Evolutionary conservation across 2,113 vertebrate species (phyloP), one percentile per base, ranked within the genome.

Genomic region (Gasterosteus nipponicus): DNA sequence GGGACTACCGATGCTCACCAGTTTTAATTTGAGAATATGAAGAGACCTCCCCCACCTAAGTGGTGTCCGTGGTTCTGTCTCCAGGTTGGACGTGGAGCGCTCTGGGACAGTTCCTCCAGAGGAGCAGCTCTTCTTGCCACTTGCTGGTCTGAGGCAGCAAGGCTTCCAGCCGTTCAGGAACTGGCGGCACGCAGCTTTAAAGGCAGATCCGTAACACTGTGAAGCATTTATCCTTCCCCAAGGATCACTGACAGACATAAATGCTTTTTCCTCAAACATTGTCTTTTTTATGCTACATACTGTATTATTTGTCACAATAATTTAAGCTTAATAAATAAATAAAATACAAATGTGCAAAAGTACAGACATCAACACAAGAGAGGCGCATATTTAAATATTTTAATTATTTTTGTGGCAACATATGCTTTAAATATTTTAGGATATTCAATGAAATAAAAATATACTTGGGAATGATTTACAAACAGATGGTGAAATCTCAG

Each of bases 11-110:
- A 44, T 31, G 71, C 16, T 38, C 11, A 58, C 54, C 22, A 18
- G 42, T 51, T 26, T 60, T 9, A 44, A 58, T 46, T 19, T 16
- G 7, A 9, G 1, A 1, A 15, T 11, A 29, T 38, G 35, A 39
- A 26, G 10, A n/a, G 11, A 63, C 35, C 3, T 1, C 35, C 35
- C 35, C n/a, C n/a, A n/a, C n/a, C 22, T 39, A 22, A 66, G 44
- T 11, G 18, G 57, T 0, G 19, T 42, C 0, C 12, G 11, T 75
- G 42, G 41, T 22, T 7, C n/a, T n/a, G n/a, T n/a, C 26, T 86
- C 73, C 82, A 99, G 97, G 95, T 19, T 98, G 97, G 97, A 90
- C 93, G 16, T 98, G 97, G 97, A 95, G n/a, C 93, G 7, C 91
- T 69, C 26, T 98, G 97, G 97, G 95, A 98, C 47, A 91, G 95